Evolutionary conservation across 1,140 invertebrate genomes (phyloP).

Genomic region (Atta colombica): DNA sequence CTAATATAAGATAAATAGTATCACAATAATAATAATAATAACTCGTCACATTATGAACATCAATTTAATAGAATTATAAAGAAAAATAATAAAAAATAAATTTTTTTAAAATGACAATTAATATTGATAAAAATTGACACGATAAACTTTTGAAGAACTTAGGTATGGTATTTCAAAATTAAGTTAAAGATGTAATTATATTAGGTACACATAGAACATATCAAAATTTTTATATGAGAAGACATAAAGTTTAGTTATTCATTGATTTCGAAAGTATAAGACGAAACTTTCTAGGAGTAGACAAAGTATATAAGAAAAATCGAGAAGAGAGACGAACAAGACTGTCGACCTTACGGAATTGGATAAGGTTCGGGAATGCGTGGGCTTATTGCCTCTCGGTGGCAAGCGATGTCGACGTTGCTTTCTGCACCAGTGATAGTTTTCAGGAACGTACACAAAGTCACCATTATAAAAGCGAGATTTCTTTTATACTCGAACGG

Average conservation of each 20-base stretch:
- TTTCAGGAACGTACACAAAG: constrained; percentile 31
- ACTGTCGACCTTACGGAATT: constrained; percentile 27
- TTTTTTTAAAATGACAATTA: background rate
- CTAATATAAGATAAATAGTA: too few relatives aligned
- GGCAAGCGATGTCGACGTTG: constrained; percentile 31
- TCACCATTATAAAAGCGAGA: constrained; percentile 42
- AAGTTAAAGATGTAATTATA: background rate
- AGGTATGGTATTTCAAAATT: constrained; percentile 2
- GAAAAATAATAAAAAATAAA: too few relatives aligned
- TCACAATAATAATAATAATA: too few relatives aligned
- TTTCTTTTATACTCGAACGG: constrained; percentile 44
- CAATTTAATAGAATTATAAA: too few relatives aligned
- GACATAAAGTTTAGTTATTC: constrained; percentile 34
- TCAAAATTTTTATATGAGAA: background rate
- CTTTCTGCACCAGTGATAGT: constrained; percentile 25
- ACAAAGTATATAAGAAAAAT: constrained; percentile 15
- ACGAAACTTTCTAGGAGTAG: constrained; percentile 10
- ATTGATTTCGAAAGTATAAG: constrained; percentile 6
- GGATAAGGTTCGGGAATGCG: constrained; percentile 50
- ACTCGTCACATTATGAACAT: too few relatives aligned
- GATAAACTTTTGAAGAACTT: background rate
- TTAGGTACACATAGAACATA: background rate
- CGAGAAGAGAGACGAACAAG: background rate
- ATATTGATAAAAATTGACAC: background rate
- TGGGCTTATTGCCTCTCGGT: constrained; percentile 49